Percentiles rank a stretch among this genome's conserved stretches.
Evolutionary conservation across 2,113 vertebrate genomes (phyloP).

Genomic region (Pygoscelis antarcticus): DNA sequence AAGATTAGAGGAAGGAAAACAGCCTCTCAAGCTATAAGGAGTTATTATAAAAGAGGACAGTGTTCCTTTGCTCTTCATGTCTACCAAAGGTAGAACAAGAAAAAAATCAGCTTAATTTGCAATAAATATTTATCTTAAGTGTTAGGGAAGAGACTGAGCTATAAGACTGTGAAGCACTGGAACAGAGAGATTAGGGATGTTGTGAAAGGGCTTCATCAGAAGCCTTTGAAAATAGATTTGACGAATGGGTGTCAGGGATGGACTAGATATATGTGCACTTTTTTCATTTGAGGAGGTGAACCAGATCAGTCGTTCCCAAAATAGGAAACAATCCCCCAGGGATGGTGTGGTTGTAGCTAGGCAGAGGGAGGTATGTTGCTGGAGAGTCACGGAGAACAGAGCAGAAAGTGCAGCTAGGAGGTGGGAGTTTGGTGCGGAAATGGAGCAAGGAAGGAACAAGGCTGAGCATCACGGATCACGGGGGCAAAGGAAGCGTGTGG

Average conservation of each 20-base stretch:
- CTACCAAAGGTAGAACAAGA: background rate
- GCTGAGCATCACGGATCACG: background rate
- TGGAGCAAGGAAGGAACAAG: background rate
- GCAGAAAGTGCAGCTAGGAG: background rate
- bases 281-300: constrained; percentile 2
- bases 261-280: background rate
- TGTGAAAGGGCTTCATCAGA: background rate
- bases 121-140: constrained; percentile 47
- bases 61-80: background rate
- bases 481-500: background rate
- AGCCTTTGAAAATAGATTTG: constrained; percentile 8
- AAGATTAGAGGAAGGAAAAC: background rate
- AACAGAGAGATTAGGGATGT: background rate
- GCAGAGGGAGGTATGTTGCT: background rate
- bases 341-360: background rate
- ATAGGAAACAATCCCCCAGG: background rate
- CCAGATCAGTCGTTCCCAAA: constrained; percentile 21
- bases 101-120: constrained; percentile 13
- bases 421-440: background rate
- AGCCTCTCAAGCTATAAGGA: background rate
- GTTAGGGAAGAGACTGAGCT: background rate
- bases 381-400: background rate
- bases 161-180: background rate
- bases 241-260: background rate
- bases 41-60: background rate